Evolutionary conservation across 2,797 vertebrate genomes (phyloP).

Genomic region (Hyperoplus immaculatus): DNA sequence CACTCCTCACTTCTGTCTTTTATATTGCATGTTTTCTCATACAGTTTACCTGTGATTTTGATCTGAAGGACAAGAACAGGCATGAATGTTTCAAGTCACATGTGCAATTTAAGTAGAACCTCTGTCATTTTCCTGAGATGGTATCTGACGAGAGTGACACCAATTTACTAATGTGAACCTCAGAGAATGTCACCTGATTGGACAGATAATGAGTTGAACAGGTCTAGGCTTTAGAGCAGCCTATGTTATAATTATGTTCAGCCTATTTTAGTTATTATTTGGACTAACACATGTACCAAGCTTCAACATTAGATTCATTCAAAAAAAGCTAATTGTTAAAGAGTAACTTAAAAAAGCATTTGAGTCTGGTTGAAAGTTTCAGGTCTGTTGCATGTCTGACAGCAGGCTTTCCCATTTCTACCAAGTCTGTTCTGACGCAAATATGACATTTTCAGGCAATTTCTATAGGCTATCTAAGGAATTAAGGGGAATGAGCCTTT

Average conservation of each 20-base stretch:
- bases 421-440: no score
- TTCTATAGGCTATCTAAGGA: not conserved
- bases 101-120: not conserved
- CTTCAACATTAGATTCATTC: not conserved
- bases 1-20: not conserved
- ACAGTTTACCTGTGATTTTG: not conserved
- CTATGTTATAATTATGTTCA: not conserved
- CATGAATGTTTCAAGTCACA: not conserved
- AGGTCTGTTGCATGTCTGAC: not conserved
- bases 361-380: not conserved
- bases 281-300: not conserved
- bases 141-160: constrained; percentile 18
- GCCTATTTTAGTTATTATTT: constrained; percentile 6
- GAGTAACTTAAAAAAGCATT: not conserved
- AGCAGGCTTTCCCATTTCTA: not conserved
- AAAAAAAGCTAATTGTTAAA: not conserved
- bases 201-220: constrained; percentile 18
- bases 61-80: not conserved
- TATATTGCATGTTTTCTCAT: not conserved
- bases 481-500: not conserved
- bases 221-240: not conserved
- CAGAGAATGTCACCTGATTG: constrained; percentile 17
- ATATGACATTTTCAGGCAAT: not conserved
- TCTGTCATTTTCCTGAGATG: constrained; percentile 4
- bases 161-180: constrained; percentile 25